Evolutionary conservation across 2,888 invertebrate species (phyloP), one percentile per base, ranked within the genome.

Genomic region (Euplexia lucipara): DNA sequence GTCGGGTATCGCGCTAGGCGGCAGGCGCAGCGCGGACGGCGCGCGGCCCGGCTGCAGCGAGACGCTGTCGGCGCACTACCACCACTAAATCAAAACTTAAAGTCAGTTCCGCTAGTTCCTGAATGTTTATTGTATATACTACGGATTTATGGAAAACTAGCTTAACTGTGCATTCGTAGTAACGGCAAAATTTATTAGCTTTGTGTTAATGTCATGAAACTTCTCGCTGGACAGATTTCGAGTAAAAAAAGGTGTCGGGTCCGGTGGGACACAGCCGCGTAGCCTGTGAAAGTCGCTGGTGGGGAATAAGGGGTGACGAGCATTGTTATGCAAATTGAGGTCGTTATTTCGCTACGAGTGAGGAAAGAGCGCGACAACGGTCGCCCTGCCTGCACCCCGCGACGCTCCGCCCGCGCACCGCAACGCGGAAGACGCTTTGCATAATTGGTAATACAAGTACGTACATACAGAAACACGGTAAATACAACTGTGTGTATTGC

Each of bases 321-420:
- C 92, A 95, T 94, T 95, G 95, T 95, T 95, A 95, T 95, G 95
- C 91, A 95, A 95, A 95, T 95, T 93, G 93, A 93, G 94, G 95
- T 95, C 94, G 94, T 95, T 94, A 95, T 95, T 94, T 94, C 92
- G 92, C 92, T 92, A 92, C 93, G 93, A 93, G 93, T 92, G 93
- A 93, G 93, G 93, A 94, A 94, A 93, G 93, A 92, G 93, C 91
- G 91, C 94, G 93, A 91, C 91, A 90, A 90, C 91, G 88, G 86
- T 87, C 88, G 89, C 91, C 88, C 90, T 76, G 76, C 76, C 75
- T 79, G 78, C 82, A 74, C 83, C 79, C 82, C 75, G 78, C 79
- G 70, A 76, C 67, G 51, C 83, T 81, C 88, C 88, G 81, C 87
- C 86, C 88, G 90, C 88, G 87, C 90, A 87, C 88, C 91, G 89